A percentile compares a stretch with the other conserved stretches of the same genome.
phyloP scores from a whole-genome alignment of 2,888 invertebrate genomes.

The Strigamia crassipes region DNA sequence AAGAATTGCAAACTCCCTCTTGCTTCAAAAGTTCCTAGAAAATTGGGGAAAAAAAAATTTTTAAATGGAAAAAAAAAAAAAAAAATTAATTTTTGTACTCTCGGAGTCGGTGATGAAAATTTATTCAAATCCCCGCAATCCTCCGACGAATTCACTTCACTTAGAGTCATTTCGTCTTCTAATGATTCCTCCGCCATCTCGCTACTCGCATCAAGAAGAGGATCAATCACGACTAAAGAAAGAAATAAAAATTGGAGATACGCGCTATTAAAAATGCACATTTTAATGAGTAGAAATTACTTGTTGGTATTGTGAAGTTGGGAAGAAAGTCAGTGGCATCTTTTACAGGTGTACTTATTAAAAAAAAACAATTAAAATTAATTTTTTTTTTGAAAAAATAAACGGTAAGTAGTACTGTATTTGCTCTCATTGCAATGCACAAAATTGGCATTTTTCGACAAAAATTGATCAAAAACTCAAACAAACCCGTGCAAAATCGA shows the following conservation, averaged over 20 bases:
- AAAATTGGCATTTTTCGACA: too few relatives aligned
- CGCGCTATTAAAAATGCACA: too few relatives aligned
- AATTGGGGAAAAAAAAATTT: neutral
- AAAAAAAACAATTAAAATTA: too few relatives aligned
- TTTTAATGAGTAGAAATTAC: neutral
- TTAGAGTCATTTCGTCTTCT: neutral
- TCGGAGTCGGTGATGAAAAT: neutral
- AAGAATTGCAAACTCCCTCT: neutral
- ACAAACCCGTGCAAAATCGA: too few relatives aligned
- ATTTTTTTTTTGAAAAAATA: too few relatives aligned
- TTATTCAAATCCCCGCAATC: neutral
- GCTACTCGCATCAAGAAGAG: neutral
- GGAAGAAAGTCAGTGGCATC: neutral
- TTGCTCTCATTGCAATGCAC: too few relatives aligned
- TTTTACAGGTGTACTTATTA: neutral
- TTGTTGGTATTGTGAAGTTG: constrained; percentile 1
- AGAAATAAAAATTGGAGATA: too few relatives aligned
- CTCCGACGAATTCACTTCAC: neutral
- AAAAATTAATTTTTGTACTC: neutral
- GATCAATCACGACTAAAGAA: neutral
- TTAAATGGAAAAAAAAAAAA: neutral
- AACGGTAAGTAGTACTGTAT: too few relatives aligned
- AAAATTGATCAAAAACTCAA: too few relatives aligned
- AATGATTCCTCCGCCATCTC: neutral
- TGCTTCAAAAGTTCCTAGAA: constrained; percentile 13